Base-by-base conservation (phyloP, 2,888 invertebrate genomes). In the Thyatira batis region DNA sequence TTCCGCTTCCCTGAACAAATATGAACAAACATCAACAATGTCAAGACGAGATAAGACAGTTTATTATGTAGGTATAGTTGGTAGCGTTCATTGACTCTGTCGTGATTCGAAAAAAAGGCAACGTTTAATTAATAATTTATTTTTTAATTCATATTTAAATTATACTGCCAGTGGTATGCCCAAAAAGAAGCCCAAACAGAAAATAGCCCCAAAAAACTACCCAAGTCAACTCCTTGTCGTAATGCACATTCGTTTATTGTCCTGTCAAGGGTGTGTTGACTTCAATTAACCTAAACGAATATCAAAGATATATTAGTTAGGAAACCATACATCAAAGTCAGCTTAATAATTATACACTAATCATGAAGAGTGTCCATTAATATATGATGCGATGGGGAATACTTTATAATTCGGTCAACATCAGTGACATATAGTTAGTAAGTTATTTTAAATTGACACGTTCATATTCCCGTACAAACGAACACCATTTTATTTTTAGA, bases 361-460 rank as follows among this genome's bases (percentile, higher is more conserved):
- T 57, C 51, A 54, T 33, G 9, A 20, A 20, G 51, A 57, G 60
- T 57, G 57, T n/a, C 17, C 45, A 30, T 46, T 45, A 54, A 53
- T 51, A 49, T 52, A 25, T 21, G 48, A 43, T 49, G 49, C 3
- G 10, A 30, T 4, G 4, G 4, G 5, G 11, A 17, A 39, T 39
- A 5, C 13, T 17, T 17, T 8, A 39, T 39, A n/a, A 39, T 39
- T 39, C 2, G 39, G 8, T 39, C 8, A n/a, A 17, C 13, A 17
- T 17, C 17, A 8, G 6, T 13, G n/a, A n/a, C n/a, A n/a, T 33
- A 13, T 17, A 13, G 39, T 17, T 17, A 39, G 23, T 23, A 6
- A 23, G 6, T 6, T 4, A 4, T 23, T 23, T 23, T 23, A 3
- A 23, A 23, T 23, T 23, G 23, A 23, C 23, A 23, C 23, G 6